A percentile compares a stretch with the other conserved stretches of the same genome.
Evolutionary conservation across 1,140 invertebrate species (phyloP).

Genomic region (Andrena cerasifolii): DNA sequence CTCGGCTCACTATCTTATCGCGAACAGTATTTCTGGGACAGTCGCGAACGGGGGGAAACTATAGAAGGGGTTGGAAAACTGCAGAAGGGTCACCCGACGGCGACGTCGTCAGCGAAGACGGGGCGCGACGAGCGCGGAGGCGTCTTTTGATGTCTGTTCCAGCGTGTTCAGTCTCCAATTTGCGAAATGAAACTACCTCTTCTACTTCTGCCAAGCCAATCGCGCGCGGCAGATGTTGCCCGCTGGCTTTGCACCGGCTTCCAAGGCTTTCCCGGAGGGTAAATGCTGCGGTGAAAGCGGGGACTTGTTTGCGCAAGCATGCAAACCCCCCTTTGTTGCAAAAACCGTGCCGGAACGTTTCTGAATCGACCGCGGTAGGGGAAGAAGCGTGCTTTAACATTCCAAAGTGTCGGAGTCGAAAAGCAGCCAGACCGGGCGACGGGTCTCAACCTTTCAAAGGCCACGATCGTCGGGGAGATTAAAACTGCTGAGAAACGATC

Average conservation of each 20-base stretch:
- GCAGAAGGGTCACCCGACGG: neutral
- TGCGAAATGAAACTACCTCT: conserved; percentile 52
- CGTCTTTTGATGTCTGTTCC: conserved; percentile 42
- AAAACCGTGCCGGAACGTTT: conserved; percentile 40
- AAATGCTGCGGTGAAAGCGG: conserved; percentile 6
- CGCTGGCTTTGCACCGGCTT: conserved; percentile 24
- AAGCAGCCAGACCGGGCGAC: neutral
- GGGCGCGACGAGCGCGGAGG: neutral
- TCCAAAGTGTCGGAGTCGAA: conserved; percentile 29
- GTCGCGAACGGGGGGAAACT: neutral
- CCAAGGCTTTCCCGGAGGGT: conserved; percentile 9
- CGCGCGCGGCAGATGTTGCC: conserved; percentile 32
- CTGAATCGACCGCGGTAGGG: conserved; percentile 11
- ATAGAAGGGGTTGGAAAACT: neutral
- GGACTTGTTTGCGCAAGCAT: conserved; percentile 41
- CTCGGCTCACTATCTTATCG: neutral
- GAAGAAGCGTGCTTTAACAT: neutral
- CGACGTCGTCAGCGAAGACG: neutral
- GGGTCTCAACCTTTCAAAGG: conserved; percentile 1
- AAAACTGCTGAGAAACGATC: neutral
- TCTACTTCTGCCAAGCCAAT: conserved; percentile 34
- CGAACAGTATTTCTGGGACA: neutral
- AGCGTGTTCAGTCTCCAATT: conserved; percentile 41
- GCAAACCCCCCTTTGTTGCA: conserved; percentile 10
- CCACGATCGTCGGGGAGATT: conserved; percentile 3